These are phyloP conservation scores for Tenthredo mesomela DNA, from an alignment of 2,888 invertebrate species.

Conservation along the genomic window DNA sequence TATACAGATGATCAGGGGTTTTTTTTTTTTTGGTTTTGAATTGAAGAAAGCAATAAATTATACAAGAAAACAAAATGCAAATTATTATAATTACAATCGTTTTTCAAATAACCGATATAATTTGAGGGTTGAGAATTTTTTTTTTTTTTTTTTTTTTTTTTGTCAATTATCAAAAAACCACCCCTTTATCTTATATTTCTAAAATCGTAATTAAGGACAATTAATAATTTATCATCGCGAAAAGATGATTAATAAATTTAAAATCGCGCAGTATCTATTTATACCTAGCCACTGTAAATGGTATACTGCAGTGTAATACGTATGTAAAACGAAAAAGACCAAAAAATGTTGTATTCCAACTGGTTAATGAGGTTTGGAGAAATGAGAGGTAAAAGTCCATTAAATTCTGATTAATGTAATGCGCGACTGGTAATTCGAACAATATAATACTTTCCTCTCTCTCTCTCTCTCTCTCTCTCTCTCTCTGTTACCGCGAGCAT, in stretches of 20 bases:
- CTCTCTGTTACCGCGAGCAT: constrained; percentile 3
- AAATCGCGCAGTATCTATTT: background rate
- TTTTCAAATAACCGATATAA: background rate
- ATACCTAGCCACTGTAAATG: background rate
- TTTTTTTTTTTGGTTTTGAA: too few relatives aligned
- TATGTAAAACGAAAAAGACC: background rate
- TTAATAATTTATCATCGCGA: background rate
- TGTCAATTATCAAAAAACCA: background rate
- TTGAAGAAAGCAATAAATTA: background rate
- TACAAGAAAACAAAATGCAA: background rate
- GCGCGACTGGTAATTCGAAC: constrained; percentile 35
- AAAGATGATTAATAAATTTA: background rate
- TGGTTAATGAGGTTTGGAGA: constrained; percentile 17
- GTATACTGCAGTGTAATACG: background rate
- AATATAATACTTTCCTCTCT: constrained; percentile 9
- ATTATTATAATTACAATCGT: too few relatives aligned
- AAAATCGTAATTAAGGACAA: too few relatives aligned
- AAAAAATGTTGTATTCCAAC: background rate
- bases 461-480: background rate
- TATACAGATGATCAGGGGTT: background rate
- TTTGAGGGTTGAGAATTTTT: background rate
- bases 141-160: background rate
- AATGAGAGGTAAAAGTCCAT: constrained; percentile 32
- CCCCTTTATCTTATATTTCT: too few relatives aligned
- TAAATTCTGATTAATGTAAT: constrained; percentile 43